Evolutionary conservation across 2,888 invertebrate species (phyloP), one percentile per base, ranked within the genome.

Genomic region (Deilephila porcellus): DNA sequence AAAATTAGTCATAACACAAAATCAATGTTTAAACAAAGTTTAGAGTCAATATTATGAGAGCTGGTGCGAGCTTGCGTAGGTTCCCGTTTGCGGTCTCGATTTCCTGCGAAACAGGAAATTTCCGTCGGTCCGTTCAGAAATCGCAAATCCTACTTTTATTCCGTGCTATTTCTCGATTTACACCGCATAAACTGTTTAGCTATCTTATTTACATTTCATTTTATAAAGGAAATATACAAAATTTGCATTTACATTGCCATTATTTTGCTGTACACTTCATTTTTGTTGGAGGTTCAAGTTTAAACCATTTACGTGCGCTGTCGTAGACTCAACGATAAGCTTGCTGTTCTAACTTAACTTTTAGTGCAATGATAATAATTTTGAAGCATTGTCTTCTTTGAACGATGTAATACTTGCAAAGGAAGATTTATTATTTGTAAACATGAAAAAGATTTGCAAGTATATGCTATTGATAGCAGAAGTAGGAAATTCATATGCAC

Each of bases 81-180:
- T 81, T 84, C 81, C 83, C 78, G 83, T 79, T 80, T 78, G 85
- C 81, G 88, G 87, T 84, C 82, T 85, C 82, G 82, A 88, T 90
- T 89, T 89, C 89, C 88, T 85, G 82, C 74, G 78, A 82, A 84
- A 85, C 86, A 83, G 89, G 88, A 89, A 89, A 88, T 88, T 86
- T 86, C 83, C 83, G 82, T 80, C 79, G 80, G 80, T 82, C 78
- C 82, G 81, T 76, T 79, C 80, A 85, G 83, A 86, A 82, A 83
- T 82, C 80, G 81, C 77, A 76, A 83, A 81, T 81, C 78, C 77
- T 79, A 78, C 60, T 72, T 74, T 75, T 79, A 78, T 80, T 82
- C 75, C 71, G 70, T 71, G 71, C 71, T 75, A 71, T 77, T 78
- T 77, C 75, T 72, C 74, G 72, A 80, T 79, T 79, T 71, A 72